Conservation (phyloP, 2,797 vertebrate genomes). For the Chelon auratus region DNA sequence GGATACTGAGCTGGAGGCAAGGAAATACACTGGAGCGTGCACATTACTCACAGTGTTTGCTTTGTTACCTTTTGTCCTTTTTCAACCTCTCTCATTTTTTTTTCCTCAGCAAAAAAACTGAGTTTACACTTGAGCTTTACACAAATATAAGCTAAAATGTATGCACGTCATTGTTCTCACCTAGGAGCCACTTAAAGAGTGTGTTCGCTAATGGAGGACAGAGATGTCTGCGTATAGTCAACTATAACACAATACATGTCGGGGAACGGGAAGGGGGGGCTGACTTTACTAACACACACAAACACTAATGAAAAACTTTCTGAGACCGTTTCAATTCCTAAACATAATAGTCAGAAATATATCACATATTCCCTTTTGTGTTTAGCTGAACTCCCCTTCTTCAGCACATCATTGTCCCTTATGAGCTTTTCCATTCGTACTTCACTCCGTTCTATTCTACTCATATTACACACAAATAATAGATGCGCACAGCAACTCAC, state of each 20-base stretch:
- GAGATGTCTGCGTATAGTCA: slow-evolving; percentile 16
- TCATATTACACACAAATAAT: slow-evolving; percentile 9
- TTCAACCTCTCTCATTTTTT: slow-evolving; percentile 14
- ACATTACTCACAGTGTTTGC: slow-evolving; percentile 41
- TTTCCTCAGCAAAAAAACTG: slow-evolving; percentile 1
- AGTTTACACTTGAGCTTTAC: background rate
- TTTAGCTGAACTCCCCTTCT: background rate
- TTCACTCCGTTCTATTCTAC: background rate
- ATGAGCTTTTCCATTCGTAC: background rate
- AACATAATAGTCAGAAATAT: background rate
- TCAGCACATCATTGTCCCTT: background rate
- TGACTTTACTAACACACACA: too few relatives aligned
- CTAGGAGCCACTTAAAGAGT: too few relatives aligned
- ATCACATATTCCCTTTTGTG: background rate
- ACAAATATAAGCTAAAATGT: slow-evolving; percentile 1
- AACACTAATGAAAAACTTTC: background rate
- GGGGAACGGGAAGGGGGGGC: background rate
- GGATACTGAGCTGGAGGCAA: slow-evolving; percentile 3
- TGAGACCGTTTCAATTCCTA: background rate
- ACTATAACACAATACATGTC: background rate
- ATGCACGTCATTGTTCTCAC: background rate
- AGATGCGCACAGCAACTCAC: background rate
- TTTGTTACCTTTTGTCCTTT: slow-evolving; percentile 1
- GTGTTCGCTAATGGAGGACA: background rate
- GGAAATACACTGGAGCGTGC: slow-evolving; percentile 29